These are phyloP conservation scores for Triplophysa rosa DNA, from an alignment of 2,113 vertebrate genomes.

Conservation along the genomic window DNA sequence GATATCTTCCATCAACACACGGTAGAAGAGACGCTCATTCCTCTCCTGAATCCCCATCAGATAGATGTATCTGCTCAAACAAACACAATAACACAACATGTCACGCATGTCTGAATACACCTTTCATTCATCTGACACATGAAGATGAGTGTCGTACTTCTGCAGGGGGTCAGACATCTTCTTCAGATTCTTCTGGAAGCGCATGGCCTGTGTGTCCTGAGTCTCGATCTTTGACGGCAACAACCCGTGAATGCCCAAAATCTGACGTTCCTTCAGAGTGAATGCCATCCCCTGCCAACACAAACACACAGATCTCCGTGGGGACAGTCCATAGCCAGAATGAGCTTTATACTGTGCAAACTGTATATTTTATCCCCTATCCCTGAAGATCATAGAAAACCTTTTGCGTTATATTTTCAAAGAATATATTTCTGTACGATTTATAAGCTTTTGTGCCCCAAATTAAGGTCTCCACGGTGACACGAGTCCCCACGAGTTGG, in stretches of 20 bases:
- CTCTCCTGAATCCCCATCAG: conserved; percentile 98
- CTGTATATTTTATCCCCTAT: too few species aligned
- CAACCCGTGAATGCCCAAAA: conserved; percentile 92
- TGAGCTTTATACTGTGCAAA: background rate
- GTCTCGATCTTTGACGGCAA: conserved; percentile 96
- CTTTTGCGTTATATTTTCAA: too few species aligned
- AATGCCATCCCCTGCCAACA: conserved; percentile 91
- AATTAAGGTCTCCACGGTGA: too few species aligned
- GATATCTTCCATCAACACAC: conserved; percentile 91
- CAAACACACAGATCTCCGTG: conserved; percentile 9
- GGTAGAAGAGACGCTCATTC: conserved; percentile 93
- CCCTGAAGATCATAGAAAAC: too few species aligned
- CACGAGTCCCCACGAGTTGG: too few species aligned
- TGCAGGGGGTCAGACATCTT: conserved; percentile 88
- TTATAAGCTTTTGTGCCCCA: too few species aligned
- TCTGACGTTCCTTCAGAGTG: conserved; percentile 85
- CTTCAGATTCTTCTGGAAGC: conserved; percentile 90
- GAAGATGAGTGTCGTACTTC: conserved; percentile 77
- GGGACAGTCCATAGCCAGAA: too few species aligned
- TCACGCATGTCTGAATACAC: too few species aligned
- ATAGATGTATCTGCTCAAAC: conserved; percentile 86
- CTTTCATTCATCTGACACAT: background rate
- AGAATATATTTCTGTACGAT: too few species aligned
- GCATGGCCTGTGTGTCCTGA: conserved; percentile 90
- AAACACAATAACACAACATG: conserved; percentile 11